Percentiles rank a stretch among this genome's conserved stretches.
These are phyloP conservation scores for Antechinus flavipes DNA, from an alignment of 2,113 vertebrate genomes.

Conservation along the genomic window DNA sequence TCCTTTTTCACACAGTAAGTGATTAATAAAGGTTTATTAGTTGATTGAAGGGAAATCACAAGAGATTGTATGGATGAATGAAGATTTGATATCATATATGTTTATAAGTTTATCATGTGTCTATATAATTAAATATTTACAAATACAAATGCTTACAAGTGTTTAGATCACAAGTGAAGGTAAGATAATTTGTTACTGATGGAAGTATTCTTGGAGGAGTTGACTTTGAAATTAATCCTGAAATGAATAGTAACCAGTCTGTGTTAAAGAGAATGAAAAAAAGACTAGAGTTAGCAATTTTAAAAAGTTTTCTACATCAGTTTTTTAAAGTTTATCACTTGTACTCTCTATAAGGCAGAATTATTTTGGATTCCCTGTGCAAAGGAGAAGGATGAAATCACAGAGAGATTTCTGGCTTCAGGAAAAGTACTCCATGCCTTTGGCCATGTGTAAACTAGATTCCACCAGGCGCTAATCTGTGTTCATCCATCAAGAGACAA, in stretches of 20 bases:
- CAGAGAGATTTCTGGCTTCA: slow-evolving; percentile 57
- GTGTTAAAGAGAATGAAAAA: slow-evolving; percentile 31
- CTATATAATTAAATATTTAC: neutral
- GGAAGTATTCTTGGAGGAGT: slow-evolving; percentile 40
- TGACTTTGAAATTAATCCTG: neutral
- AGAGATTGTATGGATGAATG: neutral
- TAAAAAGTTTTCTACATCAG: slow-evolving; percentile 31
- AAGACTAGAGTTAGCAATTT: slow-evolving; percentile 37
- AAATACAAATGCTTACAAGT: neutral
- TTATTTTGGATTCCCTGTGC: neutral
- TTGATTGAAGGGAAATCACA: neutral
- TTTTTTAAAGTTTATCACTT: slow-evolving; percentile 9
- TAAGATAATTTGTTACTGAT: slow-evolving; percentile 36
- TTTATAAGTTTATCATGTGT: neutral
- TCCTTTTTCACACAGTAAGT: neutral
- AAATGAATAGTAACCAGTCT: neutral
- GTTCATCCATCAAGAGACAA: slow-evolving; percentile 62
- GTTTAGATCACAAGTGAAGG: slow-evolving; percentile 13
- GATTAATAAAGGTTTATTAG: neutral
- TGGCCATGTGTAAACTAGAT: slow-evolving; percentile 18
- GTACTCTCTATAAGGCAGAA: slow-evolving; percentile 50
- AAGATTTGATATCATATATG: neutral
- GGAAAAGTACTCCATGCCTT: slow-evolving; percentile 30
- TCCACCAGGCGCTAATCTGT: slow-evolving; percentile 48
- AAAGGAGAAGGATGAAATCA: slow-evolving; percentile 52